Evolutionary conservation across 2,797 vertebrate genomes (phyloP).

Genomic region (Moxostoma hubbsi): DNA sequence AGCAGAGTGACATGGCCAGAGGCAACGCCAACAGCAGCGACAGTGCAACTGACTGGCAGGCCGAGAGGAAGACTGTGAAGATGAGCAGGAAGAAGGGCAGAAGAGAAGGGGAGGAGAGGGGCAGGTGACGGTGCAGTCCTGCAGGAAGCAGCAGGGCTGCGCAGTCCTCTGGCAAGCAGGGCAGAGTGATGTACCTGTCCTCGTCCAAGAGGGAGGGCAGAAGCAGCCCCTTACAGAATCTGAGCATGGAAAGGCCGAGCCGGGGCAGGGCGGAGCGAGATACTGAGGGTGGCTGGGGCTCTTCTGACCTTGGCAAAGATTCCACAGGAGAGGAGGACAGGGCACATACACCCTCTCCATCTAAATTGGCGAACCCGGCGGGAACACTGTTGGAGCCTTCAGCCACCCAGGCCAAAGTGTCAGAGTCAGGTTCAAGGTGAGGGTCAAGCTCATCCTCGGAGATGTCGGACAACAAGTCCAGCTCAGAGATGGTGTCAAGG

Average conservation of each 20-base stretch:
- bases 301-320: slow-evolving; percentile 67
- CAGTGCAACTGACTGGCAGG: slow-evolving; percentile 88
- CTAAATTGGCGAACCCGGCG: slow-evolving; percentile 45
- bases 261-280: slow-evolving; percentile 76
- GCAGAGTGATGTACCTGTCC: slow-evolving; percentile 2
- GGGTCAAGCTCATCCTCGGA: slow-evolving; percentile 84
- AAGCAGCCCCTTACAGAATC: slow-evolving; percentile 68
- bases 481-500: slow-evolving; percentile 85
- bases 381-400: background rate
- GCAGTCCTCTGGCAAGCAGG: slow-evolving; percentile 75
- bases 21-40: slow-evolving; percentile 90
- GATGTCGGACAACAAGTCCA: slow-evolving; percentile 89
- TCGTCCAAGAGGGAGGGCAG: slow-evolving; percentile 65
- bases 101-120: slow-evolving; percentile 85
- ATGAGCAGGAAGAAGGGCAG: slow-evolving; percentile 88
- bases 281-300: slow-evolving; percentile 73
- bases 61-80: slow-evolving; percentile 88
- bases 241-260: slow-evolving; percentile 65
- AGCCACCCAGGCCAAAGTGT: slow-evolving; percentile 11
- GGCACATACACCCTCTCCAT: slow-evolving; percentile 71
- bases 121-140: slow-evolving; percentile 79
- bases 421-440: slow-evolving; percentile 37
- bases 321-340: slow-evolving; percentile 64
- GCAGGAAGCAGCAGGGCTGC: slow-evolving; percentile 74
- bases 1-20: slow-evolving; percentile 91